phyloP scores from a whole-genome alignment of 2,113 vertebrate species.

The Trematocara unimaculatum region DNA sequence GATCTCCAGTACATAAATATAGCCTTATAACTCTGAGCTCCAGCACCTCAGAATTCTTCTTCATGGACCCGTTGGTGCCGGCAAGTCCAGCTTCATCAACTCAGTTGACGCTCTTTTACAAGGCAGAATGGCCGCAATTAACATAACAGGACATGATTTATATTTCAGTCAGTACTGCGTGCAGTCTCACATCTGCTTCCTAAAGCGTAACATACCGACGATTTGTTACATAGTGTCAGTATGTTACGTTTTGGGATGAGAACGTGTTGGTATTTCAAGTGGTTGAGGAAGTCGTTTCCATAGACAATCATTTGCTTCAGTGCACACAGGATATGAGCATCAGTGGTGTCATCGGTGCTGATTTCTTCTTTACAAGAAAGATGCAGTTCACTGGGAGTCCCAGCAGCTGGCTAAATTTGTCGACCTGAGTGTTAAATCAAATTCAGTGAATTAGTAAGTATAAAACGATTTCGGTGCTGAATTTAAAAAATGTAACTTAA shows the following conservation, averaged over 20 bases:
- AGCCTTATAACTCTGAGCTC: not conserved
- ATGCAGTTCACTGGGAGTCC: not conserved
- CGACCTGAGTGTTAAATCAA: not conserved
- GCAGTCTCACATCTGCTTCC: not conserved
- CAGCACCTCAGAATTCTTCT: not conserved
- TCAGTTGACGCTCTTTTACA: rapidly evolving
- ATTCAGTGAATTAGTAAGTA: not conserved
- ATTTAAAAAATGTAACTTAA: not conserved
- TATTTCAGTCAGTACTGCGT: not conserved
- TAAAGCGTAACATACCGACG: no score
- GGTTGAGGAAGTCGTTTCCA: not conserved
- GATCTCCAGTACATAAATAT: rapidly evolving
- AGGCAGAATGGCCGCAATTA: rapidly evolving
- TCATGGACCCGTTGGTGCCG: not conserved
- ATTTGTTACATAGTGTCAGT: no score
- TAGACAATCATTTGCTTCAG: not conserved
- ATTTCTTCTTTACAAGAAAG: not conserved
- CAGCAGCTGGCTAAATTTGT: not conserved
- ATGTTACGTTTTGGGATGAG: no score
- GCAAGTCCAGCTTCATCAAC: not conserved
- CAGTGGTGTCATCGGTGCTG: rapidly evolving
- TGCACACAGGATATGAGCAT: not conserved
- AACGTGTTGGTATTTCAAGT: not conserved
- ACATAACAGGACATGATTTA: not conserved
- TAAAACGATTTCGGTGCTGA: not conserved